Base-by-base conservation (phyloP, 2,888 invertebrate species). In the Sepiola atlantica region DNA sequence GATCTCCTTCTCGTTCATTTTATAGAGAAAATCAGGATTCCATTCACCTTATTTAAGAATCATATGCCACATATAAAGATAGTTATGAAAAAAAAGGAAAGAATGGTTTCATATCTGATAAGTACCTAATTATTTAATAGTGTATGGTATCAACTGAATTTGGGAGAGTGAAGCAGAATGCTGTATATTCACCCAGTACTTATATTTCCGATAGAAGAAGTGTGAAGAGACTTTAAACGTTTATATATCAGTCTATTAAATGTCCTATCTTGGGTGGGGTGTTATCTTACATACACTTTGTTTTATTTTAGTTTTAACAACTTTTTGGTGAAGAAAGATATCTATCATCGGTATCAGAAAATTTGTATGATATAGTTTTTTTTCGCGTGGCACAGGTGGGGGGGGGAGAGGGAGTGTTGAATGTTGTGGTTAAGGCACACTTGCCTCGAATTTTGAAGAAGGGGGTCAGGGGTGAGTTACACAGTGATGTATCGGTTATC, bases 391-490 rank as follows among this genome's bases (percentile, higher is more conserved):
- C 32, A 55, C n/a, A 24, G 77, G 45, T 54, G 54, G 32, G 94
- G 4, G 32, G 45, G 45, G 28, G 55, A 55, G n/a, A 24, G 93
- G 24, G 55, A 93, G n/a, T 35, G 55, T 77, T 90, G 35, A 20
- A 32, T 57, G 35, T 12, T 55, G 77, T 32, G 77, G 35, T 93
- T 94, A 21, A 28, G 28, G 24, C 77, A 61, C 61, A 94, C 57
- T 61, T 45, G 28, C 94, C 90, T 90, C 32, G 24, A 92, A 93
- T 94, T 8, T 94, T n/a, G 55, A 24, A 45, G 55, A 57, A 12
- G 28, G 94, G 32, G 61, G 35, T 77, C 28, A 35, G 55, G 92
- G 92, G 61, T 91, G 94, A 91, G 24, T 55, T 55, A 24, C 55
- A 24, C 28, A 77, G 77, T 77, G 77, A 77, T 77, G 77, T 77